Base-by-base conservation (phyloP, 2,797 vertebrate species). In the Sphaeramia orbicularis region DNA sequence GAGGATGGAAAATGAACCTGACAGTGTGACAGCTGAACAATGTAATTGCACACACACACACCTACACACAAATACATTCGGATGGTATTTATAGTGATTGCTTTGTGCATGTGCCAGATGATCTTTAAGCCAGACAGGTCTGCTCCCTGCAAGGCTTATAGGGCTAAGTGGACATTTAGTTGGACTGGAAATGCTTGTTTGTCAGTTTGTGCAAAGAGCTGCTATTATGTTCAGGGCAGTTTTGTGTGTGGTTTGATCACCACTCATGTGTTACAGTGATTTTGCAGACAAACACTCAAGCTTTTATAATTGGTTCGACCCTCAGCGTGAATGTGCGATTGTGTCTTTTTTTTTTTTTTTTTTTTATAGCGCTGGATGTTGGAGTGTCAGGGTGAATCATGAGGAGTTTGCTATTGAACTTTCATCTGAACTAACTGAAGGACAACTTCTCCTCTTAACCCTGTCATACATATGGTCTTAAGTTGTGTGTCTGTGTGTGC, bases 81-180 rank as follows among this genome's bases (percentile, higher is more conserved):
- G 30, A 24, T 59, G 12, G 5, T n/a, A 40, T 69, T 65, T 41
- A 42, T 19, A 48, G 40, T 1, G 4, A 63, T 63, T 63, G 24
- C 5, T 62, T 60, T 71, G 52, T 78, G 49, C 12, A 19, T 62
- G 8, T 62, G 73, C 66, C 30, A 53, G 32, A 60, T 44, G 37
- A 73, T 72, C 47, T 44, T 19, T 61, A 37, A 12, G 5, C 18
- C 47, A 71, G 74, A 66, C 54, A 47, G 27, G 21, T 53, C 50
- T 47, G 10, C 7, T 45, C 59, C 44, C 41, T 47, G 62, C 0
- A 1, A 60, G 10, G 42, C 44, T 21, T 44, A 2, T 4, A 27
- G 58, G 41, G 50, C 65, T 69, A 76, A 67, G 64, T 76, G 61
- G 67, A 75, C 37, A 24, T 53, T 82, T 61, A 54, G 36, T 44